These are phyloP conservation scores for Threskiornis aethiopicus DNA, from an alignment of 2,797 vertebrate species.

Conservation along the genomic window DNA sequence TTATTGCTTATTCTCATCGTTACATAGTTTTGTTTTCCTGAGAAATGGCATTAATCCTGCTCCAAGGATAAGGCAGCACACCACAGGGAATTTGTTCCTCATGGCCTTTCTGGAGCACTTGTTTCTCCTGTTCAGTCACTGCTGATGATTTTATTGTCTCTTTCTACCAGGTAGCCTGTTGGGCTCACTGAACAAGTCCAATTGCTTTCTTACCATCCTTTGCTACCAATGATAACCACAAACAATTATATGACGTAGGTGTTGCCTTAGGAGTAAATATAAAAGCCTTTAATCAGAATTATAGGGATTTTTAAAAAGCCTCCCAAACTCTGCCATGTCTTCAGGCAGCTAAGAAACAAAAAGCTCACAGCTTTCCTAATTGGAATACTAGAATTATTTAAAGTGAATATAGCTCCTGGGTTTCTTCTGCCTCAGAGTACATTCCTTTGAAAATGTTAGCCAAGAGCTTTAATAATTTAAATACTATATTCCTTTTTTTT, in stretches of 20 bases:
- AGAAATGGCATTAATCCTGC: neutral
- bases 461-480: conserved; percentile 45
- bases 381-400: conserved; percentile 37
- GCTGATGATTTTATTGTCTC: neutral
- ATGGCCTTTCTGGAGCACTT: neutral
- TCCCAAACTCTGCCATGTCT: neutral
- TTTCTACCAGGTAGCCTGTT: neutral
- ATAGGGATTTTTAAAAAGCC: neutral
- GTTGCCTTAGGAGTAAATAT: neutral
- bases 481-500: neutral
- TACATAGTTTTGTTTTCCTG: neutral
- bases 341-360: conserved; percentile 2
- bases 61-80: neutral
- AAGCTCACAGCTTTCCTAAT: conserved; percentile 20
- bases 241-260: neutral
- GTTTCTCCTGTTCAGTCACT: neutral
- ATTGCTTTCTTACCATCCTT: neutral
- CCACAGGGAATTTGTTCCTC: neutral
- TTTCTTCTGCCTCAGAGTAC: neutral
- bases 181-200: neutral
- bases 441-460: conserved; percentile 39
- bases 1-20: neutral
- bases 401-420: neutral
- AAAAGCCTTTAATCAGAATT: neutral
- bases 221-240: neutral